Evolutionary conservation across 2,797 vertebrate genomes (phyloP), one percentile per base, ranked within the genome.

Genomic region (Ptychadena robeensis): DNA sequence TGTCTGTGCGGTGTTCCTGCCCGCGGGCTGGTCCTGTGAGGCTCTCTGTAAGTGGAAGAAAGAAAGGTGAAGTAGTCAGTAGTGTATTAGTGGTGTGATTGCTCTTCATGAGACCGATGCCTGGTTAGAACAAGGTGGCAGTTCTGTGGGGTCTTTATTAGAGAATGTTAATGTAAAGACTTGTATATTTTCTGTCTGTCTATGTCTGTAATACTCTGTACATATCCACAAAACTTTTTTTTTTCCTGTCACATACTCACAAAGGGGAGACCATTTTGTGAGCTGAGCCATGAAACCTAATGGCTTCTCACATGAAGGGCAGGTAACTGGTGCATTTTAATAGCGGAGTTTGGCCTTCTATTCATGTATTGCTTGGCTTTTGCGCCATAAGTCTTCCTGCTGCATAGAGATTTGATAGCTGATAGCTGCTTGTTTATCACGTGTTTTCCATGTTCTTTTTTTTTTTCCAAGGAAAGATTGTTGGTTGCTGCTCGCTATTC

Each of bases 1-100:
- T 91, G 95, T 95, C 94, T 90, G 91, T 87, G 88, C 89, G 89
- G 79, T 86, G 90, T 35, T 81, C 89, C 93, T 90, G 90, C 93
- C 93, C 93, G 37, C 75, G 88, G 96, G 98, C 98, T 88, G 97
- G 97, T 90, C 96, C 97, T 93, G 95, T 92, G 92, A 90, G 89
- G 88, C 87, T n/a, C 0, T 90, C 90, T 69, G 67, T 69, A 18
- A 27, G 65, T 9, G 63, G 38, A 34, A 25, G 74, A 65, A 64
- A 27, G 25, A 65, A 38, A 22, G 2, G 9, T 37, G 37, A 38
- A 27, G 35, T 75, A 30, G 59, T 64, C 6, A 48, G 68, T 65
- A 35, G 76, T 35, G 18, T 79, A 78, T 57, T 57, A 37, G 27
- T 61, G 59, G 75, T 25, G 64, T 67, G 75, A 67, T n/a, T 57